Evolutionary conservation across 2,888 invertebrate genomes (phyloP).

Genomic region (Elegia similella): DNA sequence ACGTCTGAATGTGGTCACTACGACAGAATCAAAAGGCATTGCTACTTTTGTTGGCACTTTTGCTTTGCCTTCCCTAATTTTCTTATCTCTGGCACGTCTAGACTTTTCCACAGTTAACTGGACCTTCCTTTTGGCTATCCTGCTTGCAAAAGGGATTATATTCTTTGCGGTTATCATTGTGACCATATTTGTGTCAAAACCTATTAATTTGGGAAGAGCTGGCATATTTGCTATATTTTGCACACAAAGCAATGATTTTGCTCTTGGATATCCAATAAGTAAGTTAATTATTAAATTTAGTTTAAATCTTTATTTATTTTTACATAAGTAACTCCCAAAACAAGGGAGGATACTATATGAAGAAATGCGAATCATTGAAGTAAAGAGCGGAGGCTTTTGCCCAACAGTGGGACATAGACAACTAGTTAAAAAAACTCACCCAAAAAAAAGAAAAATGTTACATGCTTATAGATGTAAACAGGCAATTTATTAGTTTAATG

Average conservation of each 20-base stretch:
- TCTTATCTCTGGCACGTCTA: slow-evolving; percentile 92
- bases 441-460: too few relatives aligned
- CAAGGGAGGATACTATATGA: too few relatives aligned
- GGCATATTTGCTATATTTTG: slow-evolving; percentile 97
- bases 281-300: slow-evolving; percentile 46
- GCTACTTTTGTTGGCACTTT: slow-evolving; percentile 96
- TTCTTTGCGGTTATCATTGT: slow-evolving; percentile 90
- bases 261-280: slow-evolving; percentile 97
- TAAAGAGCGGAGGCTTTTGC: too few relatives aligned
- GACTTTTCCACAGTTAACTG: slow-evolving; percentile 93
- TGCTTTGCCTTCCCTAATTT: slow-evolving; percentile 95
- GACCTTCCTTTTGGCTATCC: slow-evolving; percentile 92
- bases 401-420: too few relatives aligned
- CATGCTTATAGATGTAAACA: too few relatives aligned
- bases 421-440: too few relatives aligned
- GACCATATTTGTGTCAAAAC: slow-evolving; percentile 89
- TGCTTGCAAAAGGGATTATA: slow-evolving; percentile 92
- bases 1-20: slow-evolving; percentile 89
- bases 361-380: too few relatives aligned
- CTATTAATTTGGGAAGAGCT: slow-evolving; percentile 90
- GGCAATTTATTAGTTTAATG: too few relatives aligned
- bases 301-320: neutral
- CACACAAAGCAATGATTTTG: slow-evolving; percentile 98
- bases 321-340: too few relatives aligned
- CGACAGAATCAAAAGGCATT: slow-evolving; percentile 93